A percentile compares a stretch with the other conserved stretches of the same genome.
Evolutionary conservation across 2,113 vertebrate species (phyloP).

Genomic region (Apteryx mantelli): DNA sequence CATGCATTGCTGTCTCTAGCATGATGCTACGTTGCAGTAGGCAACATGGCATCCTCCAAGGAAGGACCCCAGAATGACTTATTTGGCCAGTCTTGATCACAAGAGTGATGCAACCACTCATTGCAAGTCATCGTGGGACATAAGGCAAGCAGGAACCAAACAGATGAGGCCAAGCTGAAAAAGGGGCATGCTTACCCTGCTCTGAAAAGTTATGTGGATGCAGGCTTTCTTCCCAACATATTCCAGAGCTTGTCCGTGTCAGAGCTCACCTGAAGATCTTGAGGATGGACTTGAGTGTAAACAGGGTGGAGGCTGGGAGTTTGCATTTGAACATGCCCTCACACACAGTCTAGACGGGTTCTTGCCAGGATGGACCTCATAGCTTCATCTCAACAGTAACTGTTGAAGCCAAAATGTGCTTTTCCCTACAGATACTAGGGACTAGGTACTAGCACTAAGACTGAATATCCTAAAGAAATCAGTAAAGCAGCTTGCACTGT

Average conservation of each 20-base stretch:
- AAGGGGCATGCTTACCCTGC: neutral
- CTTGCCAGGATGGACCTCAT: neutral
- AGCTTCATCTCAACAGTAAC: neutral
- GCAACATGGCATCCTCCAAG: neutral
- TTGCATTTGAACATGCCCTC: neutral
- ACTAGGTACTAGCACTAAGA: neutral
- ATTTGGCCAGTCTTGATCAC: neutral
- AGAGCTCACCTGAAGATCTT: neutral
- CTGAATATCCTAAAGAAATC: neutral
- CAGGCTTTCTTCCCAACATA: neutral
- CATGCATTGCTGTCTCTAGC: neutral
- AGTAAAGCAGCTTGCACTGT: neutral
- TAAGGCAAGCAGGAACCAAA: neutral
- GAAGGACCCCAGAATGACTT: neutral
- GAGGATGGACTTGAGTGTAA: neutral
- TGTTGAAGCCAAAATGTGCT: neutral
- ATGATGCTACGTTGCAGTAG: neutral
- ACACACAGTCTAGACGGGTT: neutral
- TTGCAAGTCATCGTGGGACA: neutral
- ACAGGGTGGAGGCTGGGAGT: neutral
- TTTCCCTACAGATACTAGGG: neutral
- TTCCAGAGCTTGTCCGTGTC: neutral
- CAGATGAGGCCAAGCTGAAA: neutral
- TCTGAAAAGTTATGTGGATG: neutral
- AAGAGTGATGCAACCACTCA: neutral